Base-by-base conservation (phyloP, 2,888 invertebrate genomes). In the Tromatobia lineatoria region DNA sequence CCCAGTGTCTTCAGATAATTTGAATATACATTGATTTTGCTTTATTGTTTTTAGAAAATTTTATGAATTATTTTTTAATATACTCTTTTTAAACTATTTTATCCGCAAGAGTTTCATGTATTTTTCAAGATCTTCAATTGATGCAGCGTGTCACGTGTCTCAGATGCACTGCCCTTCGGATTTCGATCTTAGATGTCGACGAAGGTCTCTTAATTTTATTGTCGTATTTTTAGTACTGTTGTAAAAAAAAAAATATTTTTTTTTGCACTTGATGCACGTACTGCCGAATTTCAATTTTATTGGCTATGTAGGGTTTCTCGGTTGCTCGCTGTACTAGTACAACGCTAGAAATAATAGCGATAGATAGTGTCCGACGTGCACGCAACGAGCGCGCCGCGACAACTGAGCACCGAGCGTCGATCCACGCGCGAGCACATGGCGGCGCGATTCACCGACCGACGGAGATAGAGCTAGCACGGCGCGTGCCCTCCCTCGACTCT, bases 381-480 rank as follows among this genome's bases (percentile, higher is more conserved):
- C 92, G 85, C 82, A 83, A 88, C 83, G 91, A 92, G 91, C 92
- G 92, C 92, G 91, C 90, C 91, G 91, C 91, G 91, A 91, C 91
- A 91, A 93, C 93, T 92, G 93, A 92, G 88, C 88, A 83, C 85
- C 87, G 88, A 90, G 89, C 88, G 89, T 88, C 45, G 73, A 47
- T 50, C 59, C 42, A 50, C 74, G 57, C 66, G 76, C 47, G 57
- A 25, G 52, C 47, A 15, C 64, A 47, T 74, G 54, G 57, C 59
- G 23, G 47, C 59, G 78, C 69, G 61, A 82, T 83, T 85, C 85
- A 85, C 83, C 85, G 76, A 23, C 25, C 66, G 23, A 47, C 47
- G 25, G 25, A 38, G 54, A 83, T 25, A 18, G 29, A 52, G n/a
- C 83, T 61, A 54, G 20, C 71, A 77, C 74, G 73, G 29, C 82